A percentile compares a stretch with the other conserved stretches of the same genome.
Conservation (phyloP, 64 coral and sea anemone genomes). For the Catalaphyllia jardinei region DNA sequence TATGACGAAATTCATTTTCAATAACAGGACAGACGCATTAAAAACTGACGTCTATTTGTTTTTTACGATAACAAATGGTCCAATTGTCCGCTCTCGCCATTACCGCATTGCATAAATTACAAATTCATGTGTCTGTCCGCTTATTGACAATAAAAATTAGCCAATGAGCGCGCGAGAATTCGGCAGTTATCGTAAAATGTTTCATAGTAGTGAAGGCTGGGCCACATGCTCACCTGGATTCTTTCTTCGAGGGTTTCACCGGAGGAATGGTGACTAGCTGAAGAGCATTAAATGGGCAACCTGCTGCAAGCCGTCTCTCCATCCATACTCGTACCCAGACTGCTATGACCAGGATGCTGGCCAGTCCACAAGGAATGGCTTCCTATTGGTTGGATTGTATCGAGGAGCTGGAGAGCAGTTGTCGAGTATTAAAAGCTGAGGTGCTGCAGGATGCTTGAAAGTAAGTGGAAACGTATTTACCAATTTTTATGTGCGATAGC, state of each 20-base stretch:
- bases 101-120: too few relatives aligned
- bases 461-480: not conserved
- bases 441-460: constrained; percentile 61
- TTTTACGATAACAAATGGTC: too few relatives aligned
- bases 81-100: too few relatives aligned
- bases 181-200: too few relatives aligned
- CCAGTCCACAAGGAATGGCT: not conserved
- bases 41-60: too few relatives aligned
- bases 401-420: constrained; percentile 38
- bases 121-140: too few relatives aligned
- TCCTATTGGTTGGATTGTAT: constrained; percentile 53
- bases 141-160: too few relatives aligned
- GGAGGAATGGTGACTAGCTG: not conserved
- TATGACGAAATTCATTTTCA: too few relatives aligned
- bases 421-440: constrained; percentile 53
- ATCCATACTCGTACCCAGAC: constrained; percentile 34
- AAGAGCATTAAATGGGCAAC: constrained; percentile 44
- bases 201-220: constrained; percentile 44
- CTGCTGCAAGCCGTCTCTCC: constrained; percentile 67
- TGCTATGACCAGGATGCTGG: constrained; percentile 56
- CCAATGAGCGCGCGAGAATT: too few relatives aligned
- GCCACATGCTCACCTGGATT: constrained; percentile 52
- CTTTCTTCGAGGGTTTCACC: constrained; percentile 58
- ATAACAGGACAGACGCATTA: too few relatives aligned
- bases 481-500: not conserved